Base-by-base conservation (phyloP, 1,140 invertebrate species). In the Daktulosphaira vitifoliae region DNA sequence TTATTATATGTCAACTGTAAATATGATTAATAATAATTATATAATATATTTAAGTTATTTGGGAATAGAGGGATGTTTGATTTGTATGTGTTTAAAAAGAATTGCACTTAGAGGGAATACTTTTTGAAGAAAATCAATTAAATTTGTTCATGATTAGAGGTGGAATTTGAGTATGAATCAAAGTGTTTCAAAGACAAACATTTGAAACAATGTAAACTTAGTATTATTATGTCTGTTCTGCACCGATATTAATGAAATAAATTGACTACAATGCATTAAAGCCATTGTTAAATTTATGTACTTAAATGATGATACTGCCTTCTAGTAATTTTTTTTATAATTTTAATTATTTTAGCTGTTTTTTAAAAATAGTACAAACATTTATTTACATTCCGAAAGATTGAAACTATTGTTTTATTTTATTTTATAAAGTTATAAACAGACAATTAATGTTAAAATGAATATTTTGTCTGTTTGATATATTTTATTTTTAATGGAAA, bases 11-110 rank as follows among this genome's bases (percentile, higher is more conserved):
- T 62, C 29, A 23, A 62, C 56, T 62, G 56, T 62, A 62, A 62
- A 62, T 62, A 62, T 25, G 44, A 62, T 48, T 62, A 62, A 33
- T 62, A 33, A 20, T 62, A 33, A 46, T 62, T 20, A 62, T 56
- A 13, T 26, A n/a, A n/a, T n/a, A 56, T 46, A 16, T 62, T 44
- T 62, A 62, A 62, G 56, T 25, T 62, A 25, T 62, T 46, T 15
- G 56, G 56, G 56, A 38, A 62, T 62, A 62, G 56, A 62, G 56
- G 56, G 56, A 62, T 33, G 42, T 62, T 39, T 62, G 56, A 62
- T 29, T 46, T 20, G 26, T 62, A 62, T 62, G 25, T 26, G 20
- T 62, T 29, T 48, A 44, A 44, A 44, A 44, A 62, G 46, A 62
- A 62, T n/a, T 29, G 42, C 56, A 62, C 56, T 33, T 62, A 46